phyloP scores from a whole-genome alignment of 1,140 invertebrate genomes.

The Zaprionus africanus region DNA sequence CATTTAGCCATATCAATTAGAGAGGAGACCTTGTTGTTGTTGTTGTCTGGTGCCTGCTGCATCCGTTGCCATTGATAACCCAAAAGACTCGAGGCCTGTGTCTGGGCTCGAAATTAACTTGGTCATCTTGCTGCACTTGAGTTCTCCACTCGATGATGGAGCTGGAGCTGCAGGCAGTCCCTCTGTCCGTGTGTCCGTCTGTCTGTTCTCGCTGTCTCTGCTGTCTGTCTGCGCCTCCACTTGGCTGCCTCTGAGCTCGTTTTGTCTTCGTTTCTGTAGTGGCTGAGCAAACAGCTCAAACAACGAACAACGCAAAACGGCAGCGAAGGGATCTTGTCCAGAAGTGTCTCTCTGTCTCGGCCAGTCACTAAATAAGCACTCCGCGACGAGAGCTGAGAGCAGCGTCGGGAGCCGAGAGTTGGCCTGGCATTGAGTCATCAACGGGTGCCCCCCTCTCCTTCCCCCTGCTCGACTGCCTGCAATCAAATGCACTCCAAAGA shows the following conservation, averaged over 20 bases:
- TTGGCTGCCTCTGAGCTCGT: slow-evolving; percentile 42
- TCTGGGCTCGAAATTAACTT: slow-evolving; percentile 73
- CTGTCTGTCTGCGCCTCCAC: slow-evolving; percentile 7
- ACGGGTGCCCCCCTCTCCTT: slow-evolving; percentile 14
- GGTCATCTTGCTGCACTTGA: slow-evolving; percentile 80
- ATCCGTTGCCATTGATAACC: slow-evolving; percentile 67
- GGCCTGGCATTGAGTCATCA: slow-evolving; percentile 48
- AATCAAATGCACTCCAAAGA: slow-evolving; percentile 67
- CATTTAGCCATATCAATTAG: slow-evolving; percentile 82
- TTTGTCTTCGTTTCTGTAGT: slow-evolving; percentile 69
- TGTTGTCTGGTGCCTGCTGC: slow-evolving; percentile 22
- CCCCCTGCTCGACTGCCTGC: slow-evolving; percentile 28
- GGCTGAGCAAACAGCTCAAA: slow-evolving; percentile 77
- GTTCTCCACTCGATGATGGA: slow-evolving; percentile 20
- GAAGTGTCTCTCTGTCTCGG: slow-evolving; percentile 64
- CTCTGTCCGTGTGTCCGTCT: neutral
- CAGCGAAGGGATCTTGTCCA: slow-evolving; percentile 39
- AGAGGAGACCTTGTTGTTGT: slow-evolving; percentile 25
- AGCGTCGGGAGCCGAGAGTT: slow-evolving; percentile 42
- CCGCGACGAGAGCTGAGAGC: slow-evolving; percentile 35
- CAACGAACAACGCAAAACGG: slow-evolving; percentile 43
- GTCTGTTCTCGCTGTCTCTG: neutral
- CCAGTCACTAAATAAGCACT: slow-evolving; percentile 82
- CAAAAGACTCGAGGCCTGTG: slow-evolving; percentile 22
- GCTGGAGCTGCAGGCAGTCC: slow-evolving; percentile 22